Conservation (phyloP, 2,113 vertebrate genomes). For the Mormyrus iriodes region DNA sequence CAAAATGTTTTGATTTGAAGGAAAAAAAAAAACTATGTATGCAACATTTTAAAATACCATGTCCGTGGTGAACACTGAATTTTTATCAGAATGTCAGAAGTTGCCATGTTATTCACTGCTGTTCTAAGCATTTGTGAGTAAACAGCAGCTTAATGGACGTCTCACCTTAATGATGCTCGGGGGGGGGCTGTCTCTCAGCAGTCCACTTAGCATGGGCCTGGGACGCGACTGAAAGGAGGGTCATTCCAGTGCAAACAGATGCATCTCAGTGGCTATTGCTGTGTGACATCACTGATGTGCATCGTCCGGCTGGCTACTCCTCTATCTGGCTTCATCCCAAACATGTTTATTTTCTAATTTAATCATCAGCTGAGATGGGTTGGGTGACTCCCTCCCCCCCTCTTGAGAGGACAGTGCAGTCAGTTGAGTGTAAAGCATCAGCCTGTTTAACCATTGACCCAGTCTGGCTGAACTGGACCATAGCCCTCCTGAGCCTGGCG, state of each 20-base stretch:
- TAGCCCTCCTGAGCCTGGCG: neutral
- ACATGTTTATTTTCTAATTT: conserved; percentile 9
- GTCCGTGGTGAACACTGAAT: neutral
- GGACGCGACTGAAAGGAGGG: neutral
- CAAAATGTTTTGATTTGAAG: too few species aligned
- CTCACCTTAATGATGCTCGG: neutral
- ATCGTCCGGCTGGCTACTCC: neutral
- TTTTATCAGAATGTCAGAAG: neutral
- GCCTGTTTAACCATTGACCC: neutral
- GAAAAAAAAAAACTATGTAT: neutral
- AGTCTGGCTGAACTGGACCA: neutral
- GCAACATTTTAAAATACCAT: neutral
- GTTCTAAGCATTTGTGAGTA: neutral
- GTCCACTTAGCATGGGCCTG: neutral
- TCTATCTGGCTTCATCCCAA: neutral
- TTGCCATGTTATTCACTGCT: neutral
- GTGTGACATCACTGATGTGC: neutral
- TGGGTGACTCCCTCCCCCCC: neutral
- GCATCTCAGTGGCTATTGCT: neutral
- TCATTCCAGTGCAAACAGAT: neutral
- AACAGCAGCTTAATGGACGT: neutral
- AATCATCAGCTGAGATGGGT: conserved; percentile 8
- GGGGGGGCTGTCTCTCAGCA: neutral
- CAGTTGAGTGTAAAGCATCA: neutral
- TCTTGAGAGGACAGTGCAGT: neutral